phyloP scores from a whole-genome alignment of 2,888 invertebrate genomes.

The Epirrita christyi region DNA sequence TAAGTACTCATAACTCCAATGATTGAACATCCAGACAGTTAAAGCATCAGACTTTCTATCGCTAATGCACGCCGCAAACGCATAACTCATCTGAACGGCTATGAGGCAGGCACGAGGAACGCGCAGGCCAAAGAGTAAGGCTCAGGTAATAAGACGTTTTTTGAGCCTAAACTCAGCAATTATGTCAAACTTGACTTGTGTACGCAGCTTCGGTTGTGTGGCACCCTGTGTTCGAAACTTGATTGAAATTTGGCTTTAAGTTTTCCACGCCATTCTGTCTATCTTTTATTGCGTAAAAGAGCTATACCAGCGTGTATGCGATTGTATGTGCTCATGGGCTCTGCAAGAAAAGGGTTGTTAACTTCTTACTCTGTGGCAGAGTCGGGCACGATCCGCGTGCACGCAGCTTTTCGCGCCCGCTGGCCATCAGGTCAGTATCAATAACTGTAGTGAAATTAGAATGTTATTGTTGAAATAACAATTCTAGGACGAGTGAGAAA shows the following conservation, averaged over 20 bases:
- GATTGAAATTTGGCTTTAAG: too few relatives aligned
- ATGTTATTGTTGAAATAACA: constrained; percentile 30
- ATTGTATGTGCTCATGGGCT: too few relatives aligned
- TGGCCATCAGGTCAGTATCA: constrained; percentile 38
- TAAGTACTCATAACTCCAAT: constrained; percentile 23
- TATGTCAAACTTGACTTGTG: background rate
- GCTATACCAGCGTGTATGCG: too few relatives aligned
- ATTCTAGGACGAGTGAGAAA: constrained; percentile 18
- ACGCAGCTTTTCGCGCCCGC: constrained; percentile 40
- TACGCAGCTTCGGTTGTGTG: too few relatives aligned
- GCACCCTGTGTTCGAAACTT: too few relatives aligned
- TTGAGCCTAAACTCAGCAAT: background rate
- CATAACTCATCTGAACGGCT: constrained; percentile 27
- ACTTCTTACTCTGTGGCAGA: constrained; percentile 17
- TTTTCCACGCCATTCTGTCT: too few relatives aligned
- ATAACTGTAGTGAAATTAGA: constrained; percentile 36
- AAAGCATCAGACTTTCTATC: constrained; percentile 36
- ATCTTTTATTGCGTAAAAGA: too few relatives aligned
- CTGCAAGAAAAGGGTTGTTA: background rate
- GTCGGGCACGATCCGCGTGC: constrained; percentile 30
- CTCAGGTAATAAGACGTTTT: background rate
- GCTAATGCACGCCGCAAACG: constrained; percentile 34
- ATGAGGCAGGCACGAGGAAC: constrained; percentile 19
- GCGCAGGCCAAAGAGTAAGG: constrained; percentile 11
- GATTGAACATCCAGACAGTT: constrained; percentile 32